Evolutionary conservation across 2,888 invertebrate genomes (phyloP).

Genomic region (Eucera pruinosa): DNA sequence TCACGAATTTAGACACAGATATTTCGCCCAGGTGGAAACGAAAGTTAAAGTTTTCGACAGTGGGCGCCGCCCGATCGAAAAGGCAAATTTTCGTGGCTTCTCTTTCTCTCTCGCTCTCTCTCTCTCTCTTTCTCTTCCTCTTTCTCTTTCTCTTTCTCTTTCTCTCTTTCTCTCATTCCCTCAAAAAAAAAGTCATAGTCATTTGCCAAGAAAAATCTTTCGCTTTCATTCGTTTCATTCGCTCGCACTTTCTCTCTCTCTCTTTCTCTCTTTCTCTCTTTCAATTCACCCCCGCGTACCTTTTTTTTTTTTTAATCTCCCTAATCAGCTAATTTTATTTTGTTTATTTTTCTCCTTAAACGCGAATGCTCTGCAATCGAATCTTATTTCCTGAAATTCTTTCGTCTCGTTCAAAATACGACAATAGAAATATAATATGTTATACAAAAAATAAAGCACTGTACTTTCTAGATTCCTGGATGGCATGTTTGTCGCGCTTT

Average conservation of each 20-base stretch:
- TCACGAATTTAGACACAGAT: slow-evolving; percentile 53
- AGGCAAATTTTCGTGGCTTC: slow-evolving; percentile 53
- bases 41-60: slow-evolving; percentile 3
- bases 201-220: too few relatives aligned
- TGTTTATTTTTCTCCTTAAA: not conserved
- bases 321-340: slow-evolving; percentile 2
- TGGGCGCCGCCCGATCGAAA: slow-evolving; percentile 15
- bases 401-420: slow-evolving; percentile 47
- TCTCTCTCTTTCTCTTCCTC: not conserved
- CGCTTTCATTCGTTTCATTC: not conserved
- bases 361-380: slow-evolving; percentile 14
- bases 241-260: not conserved
- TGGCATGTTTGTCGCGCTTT: slow-evolving; percentile 72
- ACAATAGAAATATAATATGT: slow-evolving; percentile 69
- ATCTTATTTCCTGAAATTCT: slow-evolving; percentile 2
- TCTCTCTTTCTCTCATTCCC: not conserved
- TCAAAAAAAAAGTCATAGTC: too few relatives aligned
- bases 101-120: slow-evolving; percentile 21
- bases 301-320: not conserved
- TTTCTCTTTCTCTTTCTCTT: not conserved
- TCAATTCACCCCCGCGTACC: not conserved
- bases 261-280: not conserved
- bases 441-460: slow-evolving; percentile 81
- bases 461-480: slow-evolving; percentile 79
- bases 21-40: slow-evolving; percentile 50